Base-by-base conservation (phyloP, 2,888 invertebrate genomes). In the Pegoplata infirma region DNA sequence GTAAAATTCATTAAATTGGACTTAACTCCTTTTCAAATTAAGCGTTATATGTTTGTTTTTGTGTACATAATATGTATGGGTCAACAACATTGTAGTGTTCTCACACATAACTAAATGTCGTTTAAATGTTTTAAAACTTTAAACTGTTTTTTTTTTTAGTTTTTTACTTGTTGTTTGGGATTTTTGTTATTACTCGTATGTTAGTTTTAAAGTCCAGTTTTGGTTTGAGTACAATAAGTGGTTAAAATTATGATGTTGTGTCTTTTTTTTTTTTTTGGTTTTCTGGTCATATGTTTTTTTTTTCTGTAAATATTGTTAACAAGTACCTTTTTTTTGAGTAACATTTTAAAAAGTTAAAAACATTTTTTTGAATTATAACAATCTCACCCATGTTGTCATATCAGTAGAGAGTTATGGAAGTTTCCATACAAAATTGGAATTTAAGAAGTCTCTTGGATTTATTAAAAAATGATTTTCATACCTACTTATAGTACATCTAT, bases 271-370 rank as follows among this genome's bases (percentile, higher is more conserved):
- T 75, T 51, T 64, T 68, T 61, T 71, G 71, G 76, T 59, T 55
- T 64, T 68, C 66, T 71, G 71, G 76, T 59, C 59, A 19, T 63
- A 55, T 66, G 28, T 56, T 10, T 61, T 55, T 14, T 67, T 68
- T 71, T 64, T 71, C 36, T 77, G 80, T 76, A 76, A 76, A 76
- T 75, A 76, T 81, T 80, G 72, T 81, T 75, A 77, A 78, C 76
- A 76, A 74, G 80, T 78, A 77, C 80, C 75, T 72, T 81, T 80
- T n/a, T 78, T 68, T 66, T 47, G 14, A 49, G n/a, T 23, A 40
- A 56, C 61, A 61, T 74, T n/a, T n/a, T n/a, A n/a, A n/a, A n/a
- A n/a, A n/a, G n/a, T n/a, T 58, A 25, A 5, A 61, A 66, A 17
- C 5, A 28, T 19, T n/a, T 32, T 66, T 67, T 61, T 67, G 56